Evolutionary conservation across 2,888 invertebrate genomes (phyloP).

Genomic region (Agrotis ipsilon): DNA sequence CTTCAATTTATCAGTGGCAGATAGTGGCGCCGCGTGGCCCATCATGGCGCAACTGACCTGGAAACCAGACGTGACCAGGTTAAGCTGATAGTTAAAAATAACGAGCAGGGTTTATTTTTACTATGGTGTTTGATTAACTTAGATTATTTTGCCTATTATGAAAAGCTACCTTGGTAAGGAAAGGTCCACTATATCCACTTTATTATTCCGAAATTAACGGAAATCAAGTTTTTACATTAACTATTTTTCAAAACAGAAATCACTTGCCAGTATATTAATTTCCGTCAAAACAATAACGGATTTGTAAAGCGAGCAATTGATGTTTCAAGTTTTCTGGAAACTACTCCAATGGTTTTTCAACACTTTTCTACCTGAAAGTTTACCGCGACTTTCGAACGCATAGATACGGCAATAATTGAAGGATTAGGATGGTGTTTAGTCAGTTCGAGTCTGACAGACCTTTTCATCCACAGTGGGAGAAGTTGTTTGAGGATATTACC

Average conservation of each 20-base stretch:
- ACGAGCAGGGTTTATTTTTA: conserved; percentile 34
- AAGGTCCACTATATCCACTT: not conserved
- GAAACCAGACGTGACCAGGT: conserved; percentile 70
- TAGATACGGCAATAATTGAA: too few relatives aligned
- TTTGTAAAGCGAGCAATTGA: too few relatives aligned
- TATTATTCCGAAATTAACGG: not conserved
- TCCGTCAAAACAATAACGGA: too few relatives aligned
- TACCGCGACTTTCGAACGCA: too few relatives aligned
- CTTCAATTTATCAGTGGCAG: conserved; percentile 50
- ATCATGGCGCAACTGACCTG: conserved; percentile 66
- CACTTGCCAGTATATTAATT: too few relatives aligned
- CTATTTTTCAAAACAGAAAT: not conserved
- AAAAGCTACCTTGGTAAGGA: not conserved
- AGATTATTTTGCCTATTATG: conserved; percentile 4
- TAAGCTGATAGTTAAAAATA: conserved; percentile 54
- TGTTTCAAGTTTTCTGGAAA: not conserved
- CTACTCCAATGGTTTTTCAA: not conserved
- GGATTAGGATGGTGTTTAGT: too few relatives aligned
- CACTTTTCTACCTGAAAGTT: too few relatives aligned
- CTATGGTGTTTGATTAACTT: conserved; percentile 32
- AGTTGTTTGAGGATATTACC: too few relatives aligned
- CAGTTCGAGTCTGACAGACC: too few relatives aligned
- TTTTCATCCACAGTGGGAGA: too few relatives aligned
- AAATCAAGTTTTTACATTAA: too few relatives aligned
- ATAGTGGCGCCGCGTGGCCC: conserved; percentile 54